A percentile compares a stretch with the other conserved stretches of the same genome.
Conservation (phyloP, 2,888 invertebrate genomes). For the Pteria penguin region DNA sequence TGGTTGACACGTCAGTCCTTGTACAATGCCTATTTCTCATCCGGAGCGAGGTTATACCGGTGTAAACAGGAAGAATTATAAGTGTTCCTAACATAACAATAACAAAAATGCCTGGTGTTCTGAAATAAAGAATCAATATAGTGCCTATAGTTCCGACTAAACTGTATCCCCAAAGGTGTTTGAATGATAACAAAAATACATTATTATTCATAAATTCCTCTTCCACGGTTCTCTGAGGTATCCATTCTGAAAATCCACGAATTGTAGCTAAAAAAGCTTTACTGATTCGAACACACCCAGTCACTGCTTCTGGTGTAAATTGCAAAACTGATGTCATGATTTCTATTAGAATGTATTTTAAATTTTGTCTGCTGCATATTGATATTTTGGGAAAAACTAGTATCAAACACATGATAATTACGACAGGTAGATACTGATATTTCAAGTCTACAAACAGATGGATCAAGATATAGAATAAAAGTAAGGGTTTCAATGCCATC, state of each 20-base stretch:
- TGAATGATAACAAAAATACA: conserved; percentile 25
- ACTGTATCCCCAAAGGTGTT: conserved; percentile 32
- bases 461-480: conserved; percentile 43
- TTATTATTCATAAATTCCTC: conserved; percentile 25
- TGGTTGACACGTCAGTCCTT: too few relatives aligned
- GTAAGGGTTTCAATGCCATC: conserved; percentile 56
- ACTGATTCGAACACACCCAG: conserved; percentile 50
- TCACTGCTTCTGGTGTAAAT: conserved; percentile 56
- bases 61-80: conserved; percentile 23
- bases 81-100: conserved; percentile 21
- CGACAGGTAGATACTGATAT: conserved; percentile 41
- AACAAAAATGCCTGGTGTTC: neutral
- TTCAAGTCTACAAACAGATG: conserved; percentile 36
- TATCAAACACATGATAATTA: conserved; percentile 45
- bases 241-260: conserved; percentile 21
- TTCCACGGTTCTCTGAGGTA: conserved; percentile 32
- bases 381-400: conserved; percentile 52
- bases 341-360: conserved; percentile 43
- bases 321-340: conserved; percentile 53
- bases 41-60: conserved; percentile 34
- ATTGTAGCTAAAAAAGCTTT: conserved; percentile 44
- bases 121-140: neutral
- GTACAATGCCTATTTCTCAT: neutral
- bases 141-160: conserved; percentile 4
- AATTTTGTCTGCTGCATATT: conserved; percentile 34